A percentile compares a stretch with the other conserved stretches of the same genome.
Conservation (phyloP, 2,888 invertebrate genomes). For the Endotricha flammealis region DNA sequence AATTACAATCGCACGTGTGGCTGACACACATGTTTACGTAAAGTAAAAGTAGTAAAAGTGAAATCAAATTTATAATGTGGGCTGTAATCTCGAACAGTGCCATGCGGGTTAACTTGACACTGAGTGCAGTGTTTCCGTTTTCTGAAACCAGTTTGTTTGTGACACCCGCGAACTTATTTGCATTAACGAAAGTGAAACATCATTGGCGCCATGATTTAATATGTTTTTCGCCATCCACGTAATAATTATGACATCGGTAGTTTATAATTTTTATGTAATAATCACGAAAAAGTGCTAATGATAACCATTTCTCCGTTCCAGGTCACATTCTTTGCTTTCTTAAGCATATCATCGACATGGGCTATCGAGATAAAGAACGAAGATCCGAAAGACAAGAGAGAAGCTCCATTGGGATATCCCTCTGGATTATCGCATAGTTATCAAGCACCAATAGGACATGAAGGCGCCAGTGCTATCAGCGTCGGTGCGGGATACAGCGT, state of each 20-base stretch:
- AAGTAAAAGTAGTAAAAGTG: slow-evolving; percentile 73
- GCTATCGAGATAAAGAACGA: slow-evolving; percentile 51
- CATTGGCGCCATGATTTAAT: slow-evolving; percentile 5
- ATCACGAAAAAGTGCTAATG: background rate
- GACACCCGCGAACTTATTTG: slow-evolving; percentile 36
- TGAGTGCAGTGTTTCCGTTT: slow-evolving; percentile 36
- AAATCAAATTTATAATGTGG: slow-evolving; percentile 64
- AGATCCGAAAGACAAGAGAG: slow-evolving; percentile 64
- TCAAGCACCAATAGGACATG: slow-evolving; percentile 43
- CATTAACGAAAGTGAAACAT: slow-evolving; percentile 34
- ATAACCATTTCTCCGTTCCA: slow-evolving; percentile 40
- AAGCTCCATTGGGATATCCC: slow-evolving; percentile 50
- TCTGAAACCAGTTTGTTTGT: slow-evolving; percentile 49
- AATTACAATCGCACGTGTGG: slow-evolving; percentile 15
- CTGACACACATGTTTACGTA: slow-evolving; percentile 29
- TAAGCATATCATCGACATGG: slow-evolving; percentile 57
- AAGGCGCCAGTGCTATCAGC: slow-evolving; percentile 61
- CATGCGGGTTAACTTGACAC: slow-evolving; percentile 60
- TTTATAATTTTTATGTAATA: background rate
- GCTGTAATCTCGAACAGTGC: slow-evolving; percentile 54
- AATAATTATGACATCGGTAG: background rate
- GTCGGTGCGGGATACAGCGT: slow-evolving; percentile 70
- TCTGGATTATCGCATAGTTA: slow-evolving; percentile 32
- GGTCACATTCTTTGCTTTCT: slow-evolving; percentile 56
- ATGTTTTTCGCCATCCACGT: slow-evolving; percentile 6